A percentile compares a stretch with the other conserved stretches of the same genome.
Evolutionary conservation across 1,140 invertebrate species (phyloP).

Genomic region (Cotesia typhae): DNA sequence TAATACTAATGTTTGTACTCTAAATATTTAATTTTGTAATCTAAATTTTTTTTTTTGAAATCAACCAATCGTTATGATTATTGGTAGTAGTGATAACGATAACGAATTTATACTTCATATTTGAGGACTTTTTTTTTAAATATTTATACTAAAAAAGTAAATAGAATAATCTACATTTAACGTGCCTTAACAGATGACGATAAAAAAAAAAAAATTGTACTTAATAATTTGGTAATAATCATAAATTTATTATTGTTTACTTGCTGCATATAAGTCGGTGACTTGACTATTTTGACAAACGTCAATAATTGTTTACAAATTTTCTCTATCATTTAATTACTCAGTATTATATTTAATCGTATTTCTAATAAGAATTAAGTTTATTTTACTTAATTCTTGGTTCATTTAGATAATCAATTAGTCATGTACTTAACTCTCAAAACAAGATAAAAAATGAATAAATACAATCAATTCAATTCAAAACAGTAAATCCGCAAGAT

Average conservation of each 20-base stretch:
- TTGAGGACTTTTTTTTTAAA: background rate
- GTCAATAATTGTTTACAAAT: background rate
- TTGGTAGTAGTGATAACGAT: background rate
- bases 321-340: constrained; percentile 16
- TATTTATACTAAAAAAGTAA: too few species aligned
- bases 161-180: too few species aligned
- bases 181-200: too few species aligned
- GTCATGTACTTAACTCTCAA: background rate
- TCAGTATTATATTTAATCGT: constrained; percentile 35
- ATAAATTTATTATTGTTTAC: too few species aligned
- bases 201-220: too few species aligned
- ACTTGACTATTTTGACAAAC: background rate
- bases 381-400: constrained; percentile 2
- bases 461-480: too few species aligned
- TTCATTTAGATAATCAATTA: background rate
- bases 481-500: too few species aligned
- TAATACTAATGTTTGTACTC: constrained; percentile 30
- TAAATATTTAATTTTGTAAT: background rate
- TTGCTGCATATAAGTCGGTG: background rate
- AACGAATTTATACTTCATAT: background rate
- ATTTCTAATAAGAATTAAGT: constrained; percentile 17
- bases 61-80: background rate
- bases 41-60: background rate
- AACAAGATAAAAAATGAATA: too few species aligned
- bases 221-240: too few species aligned